Conservation (phyloP, 2,797 vertebrate species). For the Rhinogobio ventralis region DNA sequence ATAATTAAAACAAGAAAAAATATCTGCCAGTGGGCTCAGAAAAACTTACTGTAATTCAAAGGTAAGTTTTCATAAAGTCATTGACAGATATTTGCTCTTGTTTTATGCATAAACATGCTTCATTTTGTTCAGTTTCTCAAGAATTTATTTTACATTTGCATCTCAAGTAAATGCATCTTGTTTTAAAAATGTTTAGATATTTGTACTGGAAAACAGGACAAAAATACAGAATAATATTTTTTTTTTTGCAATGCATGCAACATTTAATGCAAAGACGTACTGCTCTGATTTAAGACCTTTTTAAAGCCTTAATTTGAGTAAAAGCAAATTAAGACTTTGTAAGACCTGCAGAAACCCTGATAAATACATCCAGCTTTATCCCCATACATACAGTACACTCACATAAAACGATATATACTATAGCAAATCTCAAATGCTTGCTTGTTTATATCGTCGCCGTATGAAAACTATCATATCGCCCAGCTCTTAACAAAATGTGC, state of each 20-base stretch:
- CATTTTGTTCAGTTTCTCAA: not conserved
- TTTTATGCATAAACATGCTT: not conserved
- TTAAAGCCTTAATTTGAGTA: not conserved
- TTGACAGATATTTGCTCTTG: not conserved
- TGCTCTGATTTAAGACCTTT: too few species aligned
- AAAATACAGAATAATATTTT: not conserved
- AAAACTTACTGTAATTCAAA: not conserved
- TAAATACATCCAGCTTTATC: not conserved
- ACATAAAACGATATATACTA: not conserved
- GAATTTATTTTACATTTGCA: not conserved
- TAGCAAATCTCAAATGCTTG: not conserved
- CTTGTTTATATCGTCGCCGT: not conserved
- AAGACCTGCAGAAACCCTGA: not conserved
- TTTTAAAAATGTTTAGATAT: not conserved
- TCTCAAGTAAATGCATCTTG: not conserved
- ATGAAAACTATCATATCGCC: not conserved
- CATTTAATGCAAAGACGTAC: not conserved
- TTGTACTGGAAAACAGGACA: not conserved
- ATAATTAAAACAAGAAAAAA: not conserved
- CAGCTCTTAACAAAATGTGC: not conserved
- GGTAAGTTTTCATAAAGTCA: not conserved
- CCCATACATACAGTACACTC: too few species aligned
- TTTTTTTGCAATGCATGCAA: not conserved
- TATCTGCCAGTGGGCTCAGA: not conserved
- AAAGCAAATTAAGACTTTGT: too few species aligned